These are phyloP conservation scores for Canis aureus DNA, from an alignment of 2,113 vertebrate species.

Conservation along the genomic window DNA sequence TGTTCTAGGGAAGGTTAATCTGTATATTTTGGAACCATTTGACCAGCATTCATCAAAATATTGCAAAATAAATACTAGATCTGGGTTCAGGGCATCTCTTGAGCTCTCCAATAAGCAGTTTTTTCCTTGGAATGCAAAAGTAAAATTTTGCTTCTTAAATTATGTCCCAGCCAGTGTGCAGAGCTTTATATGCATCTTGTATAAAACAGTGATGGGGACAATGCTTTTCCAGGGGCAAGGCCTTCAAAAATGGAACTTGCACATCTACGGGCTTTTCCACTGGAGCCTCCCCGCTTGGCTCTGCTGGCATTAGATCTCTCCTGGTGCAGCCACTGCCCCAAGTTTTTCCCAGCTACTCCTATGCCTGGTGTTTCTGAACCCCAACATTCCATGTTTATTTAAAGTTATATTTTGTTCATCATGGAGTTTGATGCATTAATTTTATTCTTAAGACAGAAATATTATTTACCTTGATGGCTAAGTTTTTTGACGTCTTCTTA, in stretches of 20 bases:
- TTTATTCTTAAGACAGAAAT: constrained; percentile 15
- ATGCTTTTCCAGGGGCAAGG: neutral
- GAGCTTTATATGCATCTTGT: neutral
- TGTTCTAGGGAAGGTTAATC: constrained; percentile 71
- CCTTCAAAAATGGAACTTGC: neutral
- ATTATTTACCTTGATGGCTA: neutral
- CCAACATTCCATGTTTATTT: neutral
- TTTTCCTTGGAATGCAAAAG: constrained; percentile 54
- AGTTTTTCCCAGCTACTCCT: neutral
- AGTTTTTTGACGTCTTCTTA: neutral
- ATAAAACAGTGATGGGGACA: neutral
- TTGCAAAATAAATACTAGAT: constrained; percentile 66
- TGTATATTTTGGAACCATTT: constrained; percentile 75
- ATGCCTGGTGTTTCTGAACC: neutral
- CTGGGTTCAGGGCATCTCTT: constrained; percentile 61
- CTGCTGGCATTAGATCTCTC: neutral
- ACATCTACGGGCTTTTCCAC: neutral
- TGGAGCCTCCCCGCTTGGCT: neutral
- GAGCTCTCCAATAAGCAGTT: constrained; percentile 60
- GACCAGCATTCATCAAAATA: constrained; percentile 70
- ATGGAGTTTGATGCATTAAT: neutral
- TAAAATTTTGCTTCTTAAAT: constrained; percentile 64
- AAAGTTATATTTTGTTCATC: neutral
- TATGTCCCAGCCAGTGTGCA: constrained; percentile 12
- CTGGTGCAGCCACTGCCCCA: neutral